phyloP scores from a whole-genome alignment of 1,140 invertebrate species.

The Drosophila quadrilineata region DNA sequence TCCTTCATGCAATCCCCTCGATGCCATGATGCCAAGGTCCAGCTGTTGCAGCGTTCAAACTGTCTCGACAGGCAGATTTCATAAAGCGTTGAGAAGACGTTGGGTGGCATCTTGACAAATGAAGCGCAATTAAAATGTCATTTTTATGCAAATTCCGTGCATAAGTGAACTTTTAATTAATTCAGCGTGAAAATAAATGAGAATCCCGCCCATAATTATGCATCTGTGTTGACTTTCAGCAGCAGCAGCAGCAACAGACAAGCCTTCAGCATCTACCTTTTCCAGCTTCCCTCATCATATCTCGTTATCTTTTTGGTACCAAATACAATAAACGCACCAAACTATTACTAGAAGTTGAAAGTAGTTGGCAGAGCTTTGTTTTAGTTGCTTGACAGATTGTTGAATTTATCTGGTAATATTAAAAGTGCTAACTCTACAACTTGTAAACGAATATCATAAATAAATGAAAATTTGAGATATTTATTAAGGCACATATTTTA shows the following conservation, averaged over 20 bases:
- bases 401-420: not conserved
- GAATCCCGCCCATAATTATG: conserved; percentile 71
- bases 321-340: not conserved
- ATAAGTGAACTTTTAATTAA: conserved; percentile 80
- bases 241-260: no score
- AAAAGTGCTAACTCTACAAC: not conserved
- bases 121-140: conserved; percentile 79
- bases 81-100: conserved; percentile 35
- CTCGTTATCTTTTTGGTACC: not conserved
- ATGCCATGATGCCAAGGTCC: not conserved
- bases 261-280: conserved; percentile 36
- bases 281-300: not conserved
- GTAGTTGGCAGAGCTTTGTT: not conserved
- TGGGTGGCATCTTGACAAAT: conserved; percentile 60
- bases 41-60: not conserved
- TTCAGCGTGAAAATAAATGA: conserved; percentile 76
- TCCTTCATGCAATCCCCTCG: not conserved
- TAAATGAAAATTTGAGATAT: not conserved
- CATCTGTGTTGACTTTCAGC: no score
- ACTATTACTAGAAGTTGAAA: conserved; percentile 3
- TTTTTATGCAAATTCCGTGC: conserved; percentile 78
- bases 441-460: not conserved
- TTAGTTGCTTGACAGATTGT: conserved; percentile 4
- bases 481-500: not conserved
- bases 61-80: conserved; percentile 39